These are phyloP conservation scores for Hydractinia echinata DNA, from an alignment of 30 jellyfish, hydroid and myxozoan genomes.

Conservation along the genomic window DNA sequence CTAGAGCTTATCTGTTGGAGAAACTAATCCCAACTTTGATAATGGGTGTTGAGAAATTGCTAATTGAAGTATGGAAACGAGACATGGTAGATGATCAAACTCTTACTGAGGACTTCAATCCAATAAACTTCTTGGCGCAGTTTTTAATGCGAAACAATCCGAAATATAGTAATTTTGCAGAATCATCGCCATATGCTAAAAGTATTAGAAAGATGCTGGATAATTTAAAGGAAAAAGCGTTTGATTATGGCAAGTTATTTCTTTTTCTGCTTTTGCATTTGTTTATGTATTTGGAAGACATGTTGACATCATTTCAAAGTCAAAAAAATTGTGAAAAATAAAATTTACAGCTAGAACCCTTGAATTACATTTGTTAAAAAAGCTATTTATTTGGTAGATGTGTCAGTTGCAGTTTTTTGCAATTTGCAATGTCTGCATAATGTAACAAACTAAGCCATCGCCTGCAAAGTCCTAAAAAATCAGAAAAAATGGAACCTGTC, in stretches of 20 bases:
- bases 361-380: too few relatives aligned
- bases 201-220: slow-evolving; percentile 59
- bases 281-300: background rate
- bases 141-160: slow-evolving; percentile 86
- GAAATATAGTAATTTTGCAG: slow-evolving; percentile 70
- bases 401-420: too few relatives aligned
- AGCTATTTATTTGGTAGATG: too few relatives aligned
- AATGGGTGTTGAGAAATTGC: slow-evolving; percentile 66
- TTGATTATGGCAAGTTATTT: background rate
- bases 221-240: slow-evolving; percentile 54
- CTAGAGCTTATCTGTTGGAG: slow-evolving; percentile 64
- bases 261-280: background rate
- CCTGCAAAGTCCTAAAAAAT: too few relatives aligned
- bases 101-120: slow-evolving; percentile 50
- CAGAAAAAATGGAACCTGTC: too few relatives aligned
- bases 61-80: slow-evolving; percentile 39
- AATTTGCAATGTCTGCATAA: too few relatives aligned
- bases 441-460: too few relatives aligned
- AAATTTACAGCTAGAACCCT: background rate
- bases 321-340: background rate
- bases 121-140: slow-evolving; percentile 75
- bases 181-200: slow-evolving; percentile 76
- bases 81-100: slow-evolving; percentile 38
- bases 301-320: background rate
- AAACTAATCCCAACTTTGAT: slow-evolving; percentile 79